Evolutionary conservation across 2,113 vertebrate species (phyloP).

Genomic region (Boleophthalmus pectinirostris): DNA sequence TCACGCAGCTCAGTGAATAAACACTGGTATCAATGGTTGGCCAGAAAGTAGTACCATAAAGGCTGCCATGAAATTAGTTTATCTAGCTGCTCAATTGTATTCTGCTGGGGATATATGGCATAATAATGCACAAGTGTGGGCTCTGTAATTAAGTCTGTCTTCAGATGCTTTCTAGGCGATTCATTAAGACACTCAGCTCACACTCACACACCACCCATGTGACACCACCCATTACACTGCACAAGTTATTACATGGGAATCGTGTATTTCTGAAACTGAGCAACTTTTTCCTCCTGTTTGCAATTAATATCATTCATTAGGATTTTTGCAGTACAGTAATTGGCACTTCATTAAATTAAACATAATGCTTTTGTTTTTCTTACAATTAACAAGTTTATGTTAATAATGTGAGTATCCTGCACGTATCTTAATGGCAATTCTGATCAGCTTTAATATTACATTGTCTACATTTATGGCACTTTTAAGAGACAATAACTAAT

Average conservation of each 20-base stretch:
- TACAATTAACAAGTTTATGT: not conserved
- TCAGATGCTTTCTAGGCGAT: conserved; percentile 79
- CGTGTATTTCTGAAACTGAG: conserved; percentile 63
- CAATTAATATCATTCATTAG: conserved; percentile 74
- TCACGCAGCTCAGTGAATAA: conserved; percentile 79
- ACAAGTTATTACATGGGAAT: conserved; percentile 70
- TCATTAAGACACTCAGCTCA: conserved; percentile 78
- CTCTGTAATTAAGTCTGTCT: conserved; percentile 78
- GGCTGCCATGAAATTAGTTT: conserved; percentile 76
- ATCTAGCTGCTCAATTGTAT: conserved; percentile 73
- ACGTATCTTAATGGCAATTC: not conserved
- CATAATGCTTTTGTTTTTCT: conserved; percentile 29
- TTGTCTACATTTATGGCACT: not conserved
- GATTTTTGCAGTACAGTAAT: conserved; percentile 68
- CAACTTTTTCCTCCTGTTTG: conserved; percentile 59
- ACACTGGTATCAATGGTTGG: conserved; percentile 77
- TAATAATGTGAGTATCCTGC: conserved; percentile 11
- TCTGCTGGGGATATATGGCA: conserved; percentile 73
- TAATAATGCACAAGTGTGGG: conserved; percentile 71
- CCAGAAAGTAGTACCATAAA: conserved; percentile 78
- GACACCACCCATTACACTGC: conserved; percentile 66
- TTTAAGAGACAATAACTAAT: not conserved
- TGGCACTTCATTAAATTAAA: conserved; percentile 59
- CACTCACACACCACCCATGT: conserved; percentile 54
- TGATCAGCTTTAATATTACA: not conserved